These are phyloP conservation scores for Chloroceryle amazona DNA, from an alignment of 2,797 vertebrate genomes.

Conservation along the genomic window DNA sequence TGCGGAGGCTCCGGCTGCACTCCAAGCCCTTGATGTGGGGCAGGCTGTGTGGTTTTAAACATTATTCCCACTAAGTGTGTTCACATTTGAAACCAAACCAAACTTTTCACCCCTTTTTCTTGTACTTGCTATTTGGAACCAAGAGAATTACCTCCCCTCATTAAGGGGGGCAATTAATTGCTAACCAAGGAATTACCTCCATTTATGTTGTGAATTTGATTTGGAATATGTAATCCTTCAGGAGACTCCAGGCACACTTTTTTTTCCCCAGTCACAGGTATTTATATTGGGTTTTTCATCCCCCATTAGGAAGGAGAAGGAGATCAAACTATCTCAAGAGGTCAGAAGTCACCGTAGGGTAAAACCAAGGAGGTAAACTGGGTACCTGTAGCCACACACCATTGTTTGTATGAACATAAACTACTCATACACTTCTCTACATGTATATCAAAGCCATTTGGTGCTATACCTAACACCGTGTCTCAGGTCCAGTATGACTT, in stretches of 20 bases:
- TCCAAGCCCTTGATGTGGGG: accelerated
- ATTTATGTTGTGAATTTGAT: not conserved
- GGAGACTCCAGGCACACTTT: not conserved
- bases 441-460: not conserved
- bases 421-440: not conserved
- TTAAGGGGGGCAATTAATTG: too few relatives aligned
- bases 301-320: not conserved
- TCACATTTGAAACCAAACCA: not conserved
- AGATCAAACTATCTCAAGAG: not conserved
- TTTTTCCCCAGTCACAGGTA: not conserved
- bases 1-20: accelerated
- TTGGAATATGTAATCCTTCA: conserved; percentile 9
- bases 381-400: not conserved
- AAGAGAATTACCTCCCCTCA: not conserved
- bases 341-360: not conserved
- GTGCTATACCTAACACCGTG: not conserved
- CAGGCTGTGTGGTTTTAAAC: not conserved
- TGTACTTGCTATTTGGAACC: not conserved
- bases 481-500: not conserved
- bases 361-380: not conserved
- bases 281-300: not conserved
- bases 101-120: not conserved
- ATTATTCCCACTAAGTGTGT: not conserved
- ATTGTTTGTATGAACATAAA: not conserved
- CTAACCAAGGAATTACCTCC: not conserved